Percentiles rank a stretch among this genome's conserved stretches.
Evolutionary conservation across 2,888 invertebrate species (phyloP).

Genomic region (Falcaria lacertinaria): DNA sequence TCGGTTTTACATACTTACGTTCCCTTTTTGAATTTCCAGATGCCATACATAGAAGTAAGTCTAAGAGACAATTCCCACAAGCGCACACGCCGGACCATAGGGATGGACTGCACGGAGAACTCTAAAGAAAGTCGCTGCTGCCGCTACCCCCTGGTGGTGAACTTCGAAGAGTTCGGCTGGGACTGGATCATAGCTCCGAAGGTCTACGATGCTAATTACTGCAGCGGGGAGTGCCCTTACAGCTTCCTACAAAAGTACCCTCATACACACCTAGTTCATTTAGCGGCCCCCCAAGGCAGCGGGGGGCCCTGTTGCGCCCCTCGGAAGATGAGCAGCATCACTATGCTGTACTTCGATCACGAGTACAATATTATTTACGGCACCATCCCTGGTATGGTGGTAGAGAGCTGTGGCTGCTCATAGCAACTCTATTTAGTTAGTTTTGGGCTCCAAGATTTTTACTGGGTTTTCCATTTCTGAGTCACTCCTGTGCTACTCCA

Average conservation of each 20-base stretch:
- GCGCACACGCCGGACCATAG: conserved; percentile 87
- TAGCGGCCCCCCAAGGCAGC: conserved; percentile 87
- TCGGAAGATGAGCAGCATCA: conserved; percentile 90
- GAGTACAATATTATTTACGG: conserved; percentile 93
- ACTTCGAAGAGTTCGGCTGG: conserved; percentile 98
- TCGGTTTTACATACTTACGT: too few relatives aligned
- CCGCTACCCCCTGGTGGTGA: conserved; percentile 94
- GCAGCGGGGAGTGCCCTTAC: conserved; percentile 95
- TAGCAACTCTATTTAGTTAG: conserved; percentile 60
- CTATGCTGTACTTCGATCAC: conserved; percentile 95
- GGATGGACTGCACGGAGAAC: conserved; percentile 90
- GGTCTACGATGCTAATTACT: conserved; percentile 96
- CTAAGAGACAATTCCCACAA: conserved; percentile 76
- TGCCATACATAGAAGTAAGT: conserved; percentile 76
- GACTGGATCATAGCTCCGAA: conserved; percentile 98
- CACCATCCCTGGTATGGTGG: conserved; percentile 95
- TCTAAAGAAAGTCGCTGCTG: conserved; percentile 93
- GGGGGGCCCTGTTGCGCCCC: conserved; percentile 97
- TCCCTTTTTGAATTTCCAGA: conserved; percentile 39
- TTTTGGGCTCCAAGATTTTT: conserved; percentile 39
- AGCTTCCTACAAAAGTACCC: conserved; percentile 92
- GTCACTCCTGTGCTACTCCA: too few relatives aligned
- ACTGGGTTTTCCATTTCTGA: conserved; percentile 2
- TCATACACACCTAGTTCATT: conserved; percentile 92
- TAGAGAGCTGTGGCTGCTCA: conserved; percentile 95